Evolutionary conservation across 2,113 vertebrate genomes (phyloP), one percentile per base, ranked within the genome.

Genomic region (Dipodomys stephensi): DNA sequence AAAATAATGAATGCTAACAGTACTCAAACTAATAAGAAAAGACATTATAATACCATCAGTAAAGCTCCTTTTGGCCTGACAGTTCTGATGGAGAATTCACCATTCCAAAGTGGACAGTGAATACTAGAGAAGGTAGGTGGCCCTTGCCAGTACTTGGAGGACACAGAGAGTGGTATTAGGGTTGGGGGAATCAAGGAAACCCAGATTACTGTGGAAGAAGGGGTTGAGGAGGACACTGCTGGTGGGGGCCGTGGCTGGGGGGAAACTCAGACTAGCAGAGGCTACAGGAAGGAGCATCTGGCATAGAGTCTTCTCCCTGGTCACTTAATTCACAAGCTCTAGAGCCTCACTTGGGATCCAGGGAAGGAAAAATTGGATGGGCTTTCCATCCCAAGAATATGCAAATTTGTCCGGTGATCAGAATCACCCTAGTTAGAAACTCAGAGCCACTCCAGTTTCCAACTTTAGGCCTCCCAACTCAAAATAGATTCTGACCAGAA

Each of bases 71-170:
- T 92, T 27, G 72, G 39, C 72, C 49, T 69, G 62, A 35, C 44
- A 62, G 22, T 19, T 71, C 90, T 65, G 84, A 25, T 23, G 16
- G 16, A 35, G 46, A 74, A 57, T 4, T 30, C 8, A 6, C 27
- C 23, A 10, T 44, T 46, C 12, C 72, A 57, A 0, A n/a, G 28
- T 5, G 2, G 9, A 30, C 0, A 10, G 1, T 16, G 53, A 30
- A 9, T 2, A 2, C 25, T 12, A 35, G 20, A 7, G 3, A 67
- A 35, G 1, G 60, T 62, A 62, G 60, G 20, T 62, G 60, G 15
- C 60, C 60, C 60, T 62, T 62, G 4, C 15, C 15, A 62, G 60
- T 22, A 15, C 60, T 62, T 6, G 16, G 20, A 18, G 60, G 2
- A 9, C 13, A 57, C 23, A 0, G 19, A 44, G 3, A 3, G 12